phyloP scores from a whole-genome alignment of 2,113 vertebrate genomes.

The Poeciliopsis turrubarensis region DNA sequence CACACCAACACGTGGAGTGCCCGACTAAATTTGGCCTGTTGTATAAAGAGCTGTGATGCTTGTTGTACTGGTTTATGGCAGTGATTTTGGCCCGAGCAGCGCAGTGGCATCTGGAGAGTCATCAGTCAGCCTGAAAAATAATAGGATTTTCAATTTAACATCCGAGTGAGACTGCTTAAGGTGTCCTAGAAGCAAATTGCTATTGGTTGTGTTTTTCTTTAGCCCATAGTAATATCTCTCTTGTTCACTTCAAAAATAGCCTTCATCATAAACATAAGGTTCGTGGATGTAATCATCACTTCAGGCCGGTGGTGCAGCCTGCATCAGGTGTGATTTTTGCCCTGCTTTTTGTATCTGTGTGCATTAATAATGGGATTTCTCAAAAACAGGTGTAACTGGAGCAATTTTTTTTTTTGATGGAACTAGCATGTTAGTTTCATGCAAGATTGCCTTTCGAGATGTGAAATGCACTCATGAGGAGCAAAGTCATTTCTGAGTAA shows the following conservation, averaged over 20 bases:
- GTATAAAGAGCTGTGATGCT: constrained; percentile 38
- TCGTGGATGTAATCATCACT: background rate
- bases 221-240: background rate
- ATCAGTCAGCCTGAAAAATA: constrained; percentile 39
- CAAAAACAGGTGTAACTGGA: background rate
- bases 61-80: constrained; percentile 42
- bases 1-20: background rate
- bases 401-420: background rate
- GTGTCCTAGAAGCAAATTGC: constrained; percentile 25
- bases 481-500: background rate
- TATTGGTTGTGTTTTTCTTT: constrained; percentile 1
- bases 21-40: constrained; percentile 33
- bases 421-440: background rate
- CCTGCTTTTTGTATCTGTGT: background rate
- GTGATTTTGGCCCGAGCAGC: background rate
- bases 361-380: background rate
- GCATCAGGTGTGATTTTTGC: background rate
- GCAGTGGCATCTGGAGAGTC: constrained; percentile 25
- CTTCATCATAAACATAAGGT: background rate
- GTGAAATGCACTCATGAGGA: background rate
- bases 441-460: background rate
- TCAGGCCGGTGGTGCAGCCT: background rate
- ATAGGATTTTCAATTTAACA: constrained; percentile 51
- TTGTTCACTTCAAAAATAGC: background rate
- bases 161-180: constrained; percentile 20